These are phyloP conservation scores for Listronotus oregonensis DNA, from an alignment of 1,140 invertebrate species.

Conservation along the genomic window DNA sequence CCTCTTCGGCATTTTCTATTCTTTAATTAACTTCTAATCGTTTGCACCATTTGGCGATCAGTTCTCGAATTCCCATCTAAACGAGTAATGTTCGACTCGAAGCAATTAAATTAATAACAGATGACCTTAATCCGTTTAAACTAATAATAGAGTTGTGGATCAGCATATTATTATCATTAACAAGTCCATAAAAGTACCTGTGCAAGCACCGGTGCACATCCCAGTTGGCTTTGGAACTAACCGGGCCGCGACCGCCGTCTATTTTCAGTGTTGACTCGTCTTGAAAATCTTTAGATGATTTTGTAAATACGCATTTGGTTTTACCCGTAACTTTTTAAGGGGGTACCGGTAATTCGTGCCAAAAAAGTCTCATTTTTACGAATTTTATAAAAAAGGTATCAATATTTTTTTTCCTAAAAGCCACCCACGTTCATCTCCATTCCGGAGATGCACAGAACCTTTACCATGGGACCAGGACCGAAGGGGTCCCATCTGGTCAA, in stretches of 20 bases:
- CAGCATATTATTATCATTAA: conserved; percentile 32
- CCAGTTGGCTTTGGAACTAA: conserved; percentile 13
- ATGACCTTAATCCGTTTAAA: conserved; percentile 34
- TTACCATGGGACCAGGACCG: too few species aligned
- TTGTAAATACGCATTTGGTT: too few species aligned
- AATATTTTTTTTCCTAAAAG: too few species aligned
- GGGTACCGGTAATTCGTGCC: too few species aligned
- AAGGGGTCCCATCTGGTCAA: too few species aligned
- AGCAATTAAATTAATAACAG: conserved; percentile 28
- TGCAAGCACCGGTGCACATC: conserved; percentile 23
- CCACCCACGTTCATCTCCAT: too few species aligned
- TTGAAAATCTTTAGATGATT: background rate
- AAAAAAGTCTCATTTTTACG: too few species aligned
- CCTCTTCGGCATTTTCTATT: too few species aligned
- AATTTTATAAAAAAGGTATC: too few species aligned
- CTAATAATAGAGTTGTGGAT: conserved; percentile 25
- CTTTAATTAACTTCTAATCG: background rate
- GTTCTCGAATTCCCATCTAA: conserved; percentile 10
- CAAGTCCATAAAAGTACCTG: conserved; percentile 27
- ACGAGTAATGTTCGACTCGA: background rate
- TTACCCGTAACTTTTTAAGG: too few species aligned
- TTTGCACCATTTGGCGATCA: background rate
- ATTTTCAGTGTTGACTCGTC: conserved; percentile 8
- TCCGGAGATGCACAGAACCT: too few species aligned
- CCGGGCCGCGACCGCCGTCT: background rate